phyloP scores from a whole-genome alignment of 2,888 invertebrate genomes.

The Pterostichus niger region DNA sequence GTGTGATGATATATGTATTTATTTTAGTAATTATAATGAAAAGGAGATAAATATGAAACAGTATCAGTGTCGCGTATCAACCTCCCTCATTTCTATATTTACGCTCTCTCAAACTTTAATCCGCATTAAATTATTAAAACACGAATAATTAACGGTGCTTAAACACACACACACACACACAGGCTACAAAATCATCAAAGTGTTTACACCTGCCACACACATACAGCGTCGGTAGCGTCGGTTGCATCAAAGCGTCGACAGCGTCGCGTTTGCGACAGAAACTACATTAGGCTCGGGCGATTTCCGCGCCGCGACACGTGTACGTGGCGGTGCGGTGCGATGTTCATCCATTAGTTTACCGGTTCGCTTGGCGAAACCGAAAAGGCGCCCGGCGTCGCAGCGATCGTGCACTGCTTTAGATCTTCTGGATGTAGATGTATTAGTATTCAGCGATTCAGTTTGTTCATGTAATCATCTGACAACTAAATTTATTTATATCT shows the following conservation, averaged over 20 bases:
- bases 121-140: constrained; percentile 58
- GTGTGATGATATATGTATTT: too few species aligned
- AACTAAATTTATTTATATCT: constrained; percentile 41
- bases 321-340: constrained; percentile 9
- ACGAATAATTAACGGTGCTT: constrained; percentile 57
- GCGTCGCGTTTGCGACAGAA: constrained; percentile 22
- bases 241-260: constrained; percentile 24
- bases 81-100: neutral
- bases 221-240: neutral
- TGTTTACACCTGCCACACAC: constrained; percentile 17
- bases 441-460: constrained; percentile 40
- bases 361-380: constrained; percentile 24
- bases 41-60: too few species aligned
- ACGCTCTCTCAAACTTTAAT: constrained; percentile 12
- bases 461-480: constrained; percentile 25
- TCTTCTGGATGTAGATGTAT: neutral
- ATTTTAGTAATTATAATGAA: too few species aligned
- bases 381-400: neutral
- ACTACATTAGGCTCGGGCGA: constrained; percentile 43
- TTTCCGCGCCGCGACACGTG: constrained; percentile 9
- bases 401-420: constrained; percentile 8
- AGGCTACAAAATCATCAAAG: constrained; percentile 26
- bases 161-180: constrained; percentile 37
- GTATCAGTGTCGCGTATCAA: too few species aligned
- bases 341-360: constrained; percentile 45